Conservation (phyloP, 2,888 invertebrate genomes). For the Autographa gamma region DNA sequence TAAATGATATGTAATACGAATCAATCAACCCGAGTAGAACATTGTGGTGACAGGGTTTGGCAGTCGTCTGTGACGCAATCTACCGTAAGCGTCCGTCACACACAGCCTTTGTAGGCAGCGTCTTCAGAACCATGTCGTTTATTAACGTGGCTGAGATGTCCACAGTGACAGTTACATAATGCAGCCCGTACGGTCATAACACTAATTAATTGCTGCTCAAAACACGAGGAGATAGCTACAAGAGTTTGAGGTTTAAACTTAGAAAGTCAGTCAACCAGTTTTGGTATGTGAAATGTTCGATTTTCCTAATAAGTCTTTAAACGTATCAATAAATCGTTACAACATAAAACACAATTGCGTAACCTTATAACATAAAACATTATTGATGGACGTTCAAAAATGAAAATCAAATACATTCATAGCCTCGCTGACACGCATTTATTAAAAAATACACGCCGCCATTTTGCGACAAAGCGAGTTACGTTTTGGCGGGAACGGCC, state of each 20-base stretch:
- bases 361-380: slow-evolving; percentile 35
- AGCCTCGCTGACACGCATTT: slow-evolving; percentile 53
- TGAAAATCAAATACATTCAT: slow-evolving; percentile 46
- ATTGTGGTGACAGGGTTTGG: slow-evolving; percentile 1
- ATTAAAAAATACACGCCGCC: slow-evolving; percentile 57
- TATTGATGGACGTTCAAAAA: slow-evolving; percentile 42
- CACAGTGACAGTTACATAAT: neutral
- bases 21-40: neutral
- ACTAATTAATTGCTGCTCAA: neutral
- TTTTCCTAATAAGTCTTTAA: neutral
- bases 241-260: neutral
- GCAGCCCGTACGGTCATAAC: neutral
- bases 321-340: neutral
- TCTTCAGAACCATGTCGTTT: neutral
- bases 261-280: neutral
- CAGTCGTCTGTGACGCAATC: neutral
- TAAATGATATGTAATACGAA: neutral
- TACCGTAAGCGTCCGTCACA: slow-evolving; percentile 1
- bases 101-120: neutral
- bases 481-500: slow-evolving; percentile 70
- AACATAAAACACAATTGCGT: slow-evolving; percentile 10
- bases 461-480: slow-evolving; percentile 68
- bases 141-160: neutral
- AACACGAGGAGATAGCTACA: neutral
- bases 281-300: neutral